Conservation (phyloP, 2,113 vertebrate species). For the Argyrosomus japonicus region DNA sequence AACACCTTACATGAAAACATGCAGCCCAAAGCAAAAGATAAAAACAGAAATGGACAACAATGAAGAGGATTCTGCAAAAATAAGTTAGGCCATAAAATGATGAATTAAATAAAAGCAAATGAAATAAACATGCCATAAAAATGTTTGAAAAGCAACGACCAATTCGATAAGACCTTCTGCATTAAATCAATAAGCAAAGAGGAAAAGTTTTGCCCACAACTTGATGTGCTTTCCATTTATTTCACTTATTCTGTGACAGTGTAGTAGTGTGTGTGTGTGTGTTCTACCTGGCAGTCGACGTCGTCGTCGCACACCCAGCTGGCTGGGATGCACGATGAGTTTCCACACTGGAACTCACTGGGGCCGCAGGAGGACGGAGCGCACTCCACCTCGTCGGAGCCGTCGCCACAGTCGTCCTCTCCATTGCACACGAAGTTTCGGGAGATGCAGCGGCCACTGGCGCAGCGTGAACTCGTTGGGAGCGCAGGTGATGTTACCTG, state of each 20-base stretch:
- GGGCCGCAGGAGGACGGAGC: conserved; percentile 89
- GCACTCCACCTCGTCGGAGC: conserved; percentile 92
- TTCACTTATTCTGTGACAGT: background rate
- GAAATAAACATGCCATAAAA: too few species aligned
- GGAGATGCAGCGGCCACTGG: conserved; percentile 93
- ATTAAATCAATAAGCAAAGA: too few species aligned
- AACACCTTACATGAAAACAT: too few species aligned
- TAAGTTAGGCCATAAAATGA: too few species aligned
- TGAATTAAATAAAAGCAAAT: too few species aligned
- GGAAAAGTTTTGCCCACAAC: background rate
- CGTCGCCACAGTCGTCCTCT: conserved; percentile 96
- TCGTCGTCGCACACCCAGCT: conserved; percentile 97
- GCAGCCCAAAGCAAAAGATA: too few species aligned
- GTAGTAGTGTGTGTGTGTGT: background rate
- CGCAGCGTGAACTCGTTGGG: conserved; percentile 94
- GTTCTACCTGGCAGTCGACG: conserved; percentile 88
- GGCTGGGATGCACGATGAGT: conserved; percentile 90
- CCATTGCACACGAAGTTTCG: conserved; percentile 94
- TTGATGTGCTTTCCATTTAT: background rate
- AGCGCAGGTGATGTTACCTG: conserved; percentile 94
- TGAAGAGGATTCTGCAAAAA: too few species aligned
- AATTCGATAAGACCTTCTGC: too few species aligned
- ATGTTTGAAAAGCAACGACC: too few species aligned
- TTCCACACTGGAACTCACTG: conserved; percentile 94
- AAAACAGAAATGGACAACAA: too few species aligned